phyloP scores from a whole-genome alignment of 2,888 invertebrate species.

The Diplolepis rosae region DNA sequence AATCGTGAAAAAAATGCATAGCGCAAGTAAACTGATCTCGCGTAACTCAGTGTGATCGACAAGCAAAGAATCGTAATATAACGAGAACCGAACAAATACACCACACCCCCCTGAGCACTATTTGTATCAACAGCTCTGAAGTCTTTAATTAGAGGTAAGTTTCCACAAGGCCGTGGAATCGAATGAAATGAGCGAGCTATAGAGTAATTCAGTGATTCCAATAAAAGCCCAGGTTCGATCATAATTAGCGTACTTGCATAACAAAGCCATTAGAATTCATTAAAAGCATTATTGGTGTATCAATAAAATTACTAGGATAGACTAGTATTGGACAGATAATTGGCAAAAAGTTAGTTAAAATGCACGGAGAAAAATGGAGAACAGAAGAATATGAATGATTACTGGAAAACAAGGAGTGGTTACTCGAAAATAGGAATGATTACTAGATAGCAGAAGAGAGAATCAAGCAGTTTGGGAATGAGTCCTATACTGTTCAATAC shows the following conservation, averaged over 20 bases:
- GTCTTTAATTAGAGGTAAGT: conserved; percentile 39
- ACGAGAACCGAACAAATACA: conserved; percentile 56
- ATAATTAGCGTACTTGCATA: neutral
- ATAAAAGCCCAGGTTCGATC: conserved; percentile 19
- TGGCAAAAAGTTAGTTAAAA: too few species aligned
- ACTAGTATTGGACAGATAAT: too few species aligned
- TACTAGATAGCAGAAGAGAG: too few species aligned
- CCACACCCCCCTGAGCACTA: conserved; percentile 46
- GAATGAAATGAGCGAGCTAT: conserved; percentile 23
- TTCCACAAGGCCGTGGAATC: conserved; percentile 38
- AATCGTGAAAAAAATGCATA: neutral
- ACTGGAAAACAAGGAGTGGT: too few species aligned
- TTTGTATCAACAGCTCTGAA: conserved; percentile 33
- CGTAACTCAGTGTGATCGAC: conserved; percentile 52
- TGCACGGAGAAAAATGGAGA: too few species aligned
- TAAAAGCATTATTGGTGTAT: neutral
- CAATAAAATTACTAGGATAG: neutral
- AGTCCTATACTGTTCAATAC: too few species aligned
- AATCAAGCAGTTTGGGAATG: too few species aligned
- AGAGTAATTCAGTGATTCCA: conserved; percentile 20
- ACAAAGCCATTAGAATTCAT: neutral
- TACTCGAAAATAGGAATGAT: too few species aligned
- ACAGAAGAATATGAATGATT: too few species aligned
- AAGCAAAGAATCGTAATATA: conserved; percentile 49
- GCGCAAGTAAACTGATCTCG: conserved; percentile 17